These are phyloP conservation scores for Drosophila erecta DNA, from an alignment of 1,140 invertebrate genomes.

Conservation along the genomic window DNA sequence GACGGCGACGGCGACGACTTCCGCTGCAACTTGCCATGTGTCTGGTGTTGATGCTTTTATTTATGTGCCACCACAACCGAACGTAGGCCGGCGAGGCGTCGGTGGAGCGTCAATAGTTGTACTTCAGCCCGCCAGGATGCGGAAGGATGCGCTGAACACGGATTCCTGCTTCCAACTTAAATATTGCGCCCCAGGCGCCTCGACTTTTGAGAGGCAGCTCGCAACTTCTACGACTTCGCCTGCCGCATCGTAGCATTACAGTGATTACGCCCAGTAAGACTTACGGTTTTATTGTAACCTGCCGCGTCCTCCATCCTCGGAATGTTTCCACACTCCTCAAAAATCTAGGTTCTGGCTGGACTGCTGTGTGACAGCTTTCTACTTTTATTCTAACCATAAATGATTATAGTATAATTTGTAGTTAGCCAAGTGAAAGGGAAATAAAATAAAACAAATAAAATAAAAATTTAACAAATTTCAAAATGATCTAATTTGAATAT, in stretches of 20 bases:
- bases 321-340: neutral
- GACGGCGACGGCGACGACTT: conserved; percentile 75
- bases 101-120: conserved; percentile 77
- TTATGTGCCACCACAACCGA: conserved; percentile 64
- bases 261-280: conserved; percentile 78
- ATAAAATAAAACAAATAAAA: no score
- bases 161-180: conserved; percentile 60
- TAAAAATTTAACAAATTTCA: no score
- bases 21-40: conserved; percentile 74
- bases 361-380: no score
- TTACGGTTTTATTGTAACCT: conserved; percentile 73
- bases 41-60: conserved; percentile 79
- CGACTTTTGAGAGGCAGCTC: conserved; percentile 61
- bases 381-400: no score
- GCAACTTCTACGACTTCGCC: conserved; percentile 62
- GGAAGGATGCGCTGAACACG: conserved; percentile 66
- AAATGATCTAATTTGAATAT: no score
- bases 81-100: conserved; percentile 59
- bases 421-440: no score
- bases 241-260: conserved; percentile 65
- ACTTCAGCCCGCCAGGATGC: conserved; percentile 47
- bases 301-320: conserved; percentile 2
- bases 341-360: neutral
- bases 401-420: no score
- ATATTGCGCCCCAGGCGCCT: conserved; percentile 60